Base-by-base conservation (phyloP, 2,113 vertebrate genomes). In the Colistium nudipinnis region DNA sequence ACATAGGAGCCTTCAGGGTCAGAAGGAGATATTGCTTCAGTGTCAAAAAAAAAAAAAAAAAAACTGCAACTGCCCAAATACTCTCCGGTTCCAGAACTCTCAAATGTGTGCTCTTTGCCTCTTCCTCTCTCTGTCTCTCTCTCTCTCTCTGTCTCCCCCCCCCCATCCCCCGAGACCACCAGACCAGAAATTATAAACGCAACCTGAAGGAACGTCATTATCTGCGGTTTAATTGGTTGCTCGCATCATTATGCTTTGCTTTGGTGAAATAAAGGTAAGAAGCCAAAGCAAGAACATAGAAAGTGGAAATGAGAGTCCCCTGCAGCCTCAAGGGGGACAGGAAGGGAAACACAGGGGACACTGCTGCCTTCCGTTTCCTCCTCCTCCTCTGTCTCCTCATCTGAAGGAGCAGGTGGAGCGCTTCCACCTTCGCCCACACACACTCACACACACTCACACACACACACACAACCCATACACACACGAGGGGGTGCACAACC, bases 281-380 rank as follows among this genome's bases (percentile, higher is more conserved):
- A 49, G 39, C 24, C 19, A 25, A 55, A 41, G 35, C 43, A 53
- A 66, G 30, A 70, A 68, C 28, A 43, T 11, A 41, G 14, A 39
- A 44, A 38, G 22, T 6, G 36, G 59, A 44, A 22, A 30, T 7
- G 13, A 33, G 17, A 33, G 51, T 33, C 51, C 13, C 51, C 72
- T 10, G 44, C 75, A 62, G n/a, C n/a, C n/a, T n/a, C n/a, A n/a
- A n/a, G n/a, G n/a, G n/a, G n/a, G n/a, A n/a, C n/a, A n/a, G n/a
- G n/a, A n/a, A n/a, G 24, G 47, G 28, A 86, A 68, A 81, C 74
- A 78, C 67, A 72, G 28, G 76, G 61, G 71, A 76, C 74, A 49
- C 33, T 22, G 43, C 45, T n/a, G 31, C 41, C 65, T 28, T 61
- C 45, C 41, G 12, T 36, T 45, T 7, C 56, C 47, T 38, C 19